Evolutionary conservation across 2,888 invertebrate genomes (phyloP), one percentile per base, ranked within the genome.

Genomic region (Drosophila rubida): DNA sequence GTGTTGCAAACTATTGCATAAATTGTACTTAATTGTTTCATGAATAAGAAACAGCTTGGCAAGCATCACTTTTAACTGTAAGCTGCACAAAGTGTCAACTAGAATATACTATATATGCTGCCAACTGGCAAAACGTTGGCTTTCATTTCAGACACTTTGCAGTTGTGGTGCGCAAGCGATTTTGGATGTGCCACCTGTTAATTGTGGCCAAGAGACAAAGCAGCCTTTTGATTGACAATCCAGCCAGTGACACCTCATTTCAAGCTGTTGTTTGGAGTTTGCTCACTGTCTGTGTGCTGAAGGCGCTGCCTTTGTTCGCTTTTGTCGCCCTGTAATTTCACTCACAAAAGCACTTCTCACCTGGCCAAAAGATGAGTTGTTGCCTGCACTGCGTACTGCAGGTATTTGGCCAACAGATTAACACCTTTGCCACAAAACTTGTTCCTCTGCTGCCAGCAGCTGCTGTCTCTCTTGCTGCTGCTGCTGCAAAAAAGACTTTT

Each of bases 381-480:
- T 53, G 37, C 13, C 45, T 16, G 60, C 32, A 41, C 35, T 53
- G n/a, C 14, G 37, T 9, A 37, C 44, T 67, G 41, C 16, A 30
- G 54, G 61, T 84, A 80, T 83, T 84, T 84, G 81, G 61, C 54
- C 73, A 73, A 55, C 53, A 75, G 82, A 82, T 82, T 82, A 82
- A 84, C 82, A 82, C 82, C 85, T 78, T 72, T 69, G 22, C 30
- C 59, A 71, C 48, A 58, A 81, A 71, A 75, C 75, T 71, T 75
- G 75, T 81, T 78, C 46, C 58, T 45, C 37, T 9, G 46, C 22
- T 30, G 45, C 16, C 19, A 53, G 14, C 37, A 62, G 42, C 46
- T 27, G n/a, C 39, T 8, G 41, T 9, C 27, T 2, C 19, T 19
- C 3, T 7, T 61, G 39, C 35, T 9, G 51, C 54, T 39, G 39